Evolutionary conservation across 2,113 vertebrate genomes (phyloP).

Genomic region (Ailuropoda melanoleuca): DNA sequence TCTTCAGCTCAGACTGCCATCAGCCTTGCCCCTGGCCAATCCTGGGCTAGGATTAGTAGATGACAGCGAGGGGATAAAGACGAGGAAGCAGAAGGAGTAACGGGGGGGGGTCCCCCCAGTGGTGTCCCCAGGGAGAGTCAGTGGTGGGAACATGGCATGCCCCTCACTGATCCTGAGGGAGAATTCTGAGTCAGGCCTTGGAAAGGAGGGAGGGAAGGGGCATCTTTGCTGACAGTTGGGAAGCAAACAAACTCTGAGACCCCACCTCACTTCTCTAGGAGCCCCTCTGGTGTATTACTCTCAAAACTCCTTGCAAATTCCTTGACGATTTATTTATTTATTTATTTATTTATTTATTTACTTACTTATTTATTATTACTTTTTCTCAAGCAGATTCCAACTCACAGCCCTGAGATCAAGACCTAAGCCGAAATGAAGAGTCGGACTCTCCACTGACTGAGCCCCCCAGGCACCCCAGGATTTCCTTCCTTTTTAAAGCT

Average conservation of each 20-base stretch:
- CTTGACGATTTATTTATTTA: not conserved
- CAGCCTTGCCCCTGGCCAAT: not conserved
- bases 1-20: not conserved
- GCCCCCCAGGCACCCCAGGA: not conserved
- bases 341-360: no score
- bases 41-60: not conserved
- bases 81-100: not conserved
- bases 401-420: no score
- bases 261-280: not conserved
- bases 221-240: not conserved
- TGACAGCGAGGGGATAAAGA: not conserved
- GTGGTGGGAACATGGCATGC: not conserved
- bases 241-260: not conserved
- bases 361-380: no score
- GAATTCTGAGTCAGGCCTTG: not conserved
- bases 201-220: not conserved
- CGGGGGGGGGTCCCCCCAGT: no score
- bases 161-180: not conserved
- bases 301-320: not conserved
- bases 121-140: not conserved
- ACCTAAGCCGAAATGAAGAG: no score
- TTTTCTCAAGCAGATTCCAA: no score
- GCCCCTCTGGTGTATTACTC: not conserved
- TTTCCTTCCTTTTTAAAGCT: not conserved
- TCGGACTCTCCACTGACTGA: no score